Conservation (phyloP, 35 echinoderm and acorn worm species). For the Holothuria glaberrima region DNA sequence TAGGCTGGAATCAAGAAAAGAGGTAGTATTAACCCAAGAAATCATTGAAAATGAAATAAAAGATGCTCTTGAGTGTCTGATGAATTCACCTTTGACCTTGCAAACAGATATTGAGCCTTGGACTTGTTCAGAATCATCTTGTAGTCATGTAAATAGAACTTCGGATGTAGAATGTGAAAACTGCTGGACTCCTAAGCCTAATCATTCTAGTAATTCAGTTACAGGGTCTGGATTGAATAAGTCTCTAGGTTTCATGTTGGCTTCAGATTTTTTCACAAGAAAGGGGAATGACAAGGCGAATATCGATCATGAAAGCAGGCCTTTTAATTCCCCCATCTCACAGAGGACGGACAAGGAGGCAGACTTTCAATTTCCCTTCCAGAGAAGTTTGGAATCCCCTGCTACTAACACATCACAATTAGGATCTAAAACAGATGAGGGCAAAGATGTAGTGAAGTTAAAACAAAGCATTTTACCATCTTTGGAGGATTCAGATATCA, state of each 20-base stretch:
- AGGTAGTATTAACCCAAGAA: neutral
- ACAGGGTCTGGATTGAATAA: neutral
- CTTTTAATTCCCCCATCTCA: too few relatives aligned
- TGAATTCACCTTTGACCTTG: neutral
- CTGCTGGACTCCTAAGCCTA: conserved; percentile 38
- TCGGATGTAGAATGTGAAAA: conserved; percentile 36
- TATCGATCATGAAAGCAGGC: too few relatives aligned
- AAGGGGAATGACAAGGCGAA: too few relatives aligned
- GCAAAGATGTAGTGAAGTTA: neutral
- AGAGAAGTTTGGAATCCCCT: neutral
- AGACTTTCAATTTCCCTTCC: neutral
- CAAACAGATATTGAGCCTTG: conserved; percentile 18
- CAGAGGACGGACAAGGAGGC: too few relatives aligned
- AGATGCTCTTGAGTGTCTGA: neutral
- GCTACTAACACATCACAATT: neutral
- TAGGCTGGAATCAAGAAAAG: neutral
- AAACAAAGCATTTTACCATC: neutral
- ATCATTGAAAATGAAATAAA: conserved; percentile 8
- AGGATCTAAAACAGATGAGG: neutral
- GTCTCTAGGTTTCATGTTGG: neutral
- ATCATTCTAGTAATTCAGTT: neutral
- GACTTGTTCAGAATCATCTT: conserved; percentile 39
- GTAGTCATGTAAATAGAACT: conserved; percentile 28
- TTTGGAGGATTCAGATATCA: neutral
- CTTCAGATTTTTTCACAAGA: neutral